Base-by-base conservation (phyloP, 2,888 invertebrate species). In the Macrosiphum euphorbiae region DNA sequence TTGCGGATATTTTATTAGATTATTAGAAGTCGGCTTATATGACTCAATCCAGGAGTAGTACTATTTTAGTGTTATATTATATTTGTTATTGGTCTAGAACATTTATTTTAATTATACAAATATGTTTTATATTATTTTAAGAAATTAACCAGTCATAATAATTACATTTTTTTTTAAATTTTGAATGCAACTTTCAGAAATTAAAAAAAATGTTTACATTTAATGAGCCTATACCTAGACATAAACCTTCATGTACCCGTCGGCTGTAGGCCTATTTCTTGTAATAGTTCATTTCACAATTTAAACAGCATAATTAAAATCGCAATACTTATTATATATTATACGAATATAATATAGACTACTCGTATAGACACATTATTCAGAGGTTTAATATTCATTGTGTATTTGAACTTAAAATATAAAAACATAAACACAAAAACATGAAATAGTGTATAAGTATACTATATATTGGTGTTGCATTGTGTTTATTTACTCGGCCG, bases 401-500 rank as follows among this genome's bases (percentile, higher is more conserved):
- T 86, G n/a, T 28, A 16, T 44, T 86, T 86, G 11, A 47, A 86
- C 26, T 86, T 26, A 26, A 58, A 58, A 26, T 58, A 58, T 58
- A 58, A 58, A 58, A 58, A 58, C 58, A 47, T 50, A 88, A 85
- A 85, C 26, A 26, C 85, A 41, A 85, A 84, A 26, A 86, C 86
- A 86, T 86, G 86, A 86, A 86, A 47, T 26, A 26, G 35, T 35
- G 16, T 35, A n/a, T 24, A 0, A 26, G n/a, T n/a, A n/a, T n/a
- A n/a, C n/a, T n/a, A n/a, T n/a, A n/a, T 88, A 41, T 26, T 44
- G 11, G 26, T 26, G 41, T 67, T 47, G n/a, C 47, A 67, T 90
- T 90, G 67, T 90, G 11, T 67, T 50, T 67, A 44, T 67, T 50
- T 35, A 50, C n/a, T 90, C 67, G 61, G n/a, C 61, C 90, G 47